phyloP scores from a whole-genome alignment of 2,888 invertebrate genomes.

The Crossocerus cetratus region DNA sequence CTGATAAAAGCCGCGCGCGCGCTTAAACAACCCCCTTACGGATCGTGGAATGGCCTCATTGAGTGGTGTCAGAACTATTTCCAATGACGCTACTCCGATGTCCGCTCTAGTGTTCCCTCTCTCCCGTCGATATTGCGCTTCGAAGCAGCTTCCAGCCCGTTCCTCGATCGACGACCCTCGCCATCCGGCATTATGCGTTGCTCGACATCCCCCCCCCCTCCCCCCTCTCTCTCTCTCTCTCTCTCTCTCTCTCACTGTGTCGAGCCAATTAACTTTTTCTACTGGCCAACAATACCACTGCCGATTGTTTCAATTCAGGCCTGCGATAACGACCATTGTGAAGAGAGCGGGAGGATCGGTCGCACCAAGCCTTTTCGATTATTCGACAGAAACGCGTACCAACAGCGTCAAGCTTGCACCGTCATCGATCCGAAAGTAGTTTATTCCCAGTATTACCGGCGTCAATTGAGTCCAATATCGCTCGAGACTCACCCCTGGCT shows the following conservation, averaged over 20 bases:
- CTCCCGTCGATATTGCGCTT: not conserved
- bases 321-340: no score
- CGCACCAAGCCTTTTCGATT: no score
- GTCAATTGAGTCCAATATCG: no score
- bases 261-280: conserved; percentile 1
- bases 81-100: conserved; percentile 14
- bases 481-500: no score
- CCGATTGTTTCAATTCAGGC: no score
- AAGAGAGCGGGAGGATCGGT: no score
- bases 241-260: not conserved
- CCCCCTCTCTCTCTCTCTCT: no score
- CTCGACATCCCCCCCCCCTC: not conserved
- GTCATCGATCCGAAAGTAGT: no score
- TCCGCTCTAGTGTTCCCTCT: conserved; percentile 9
- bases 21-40: conserved; percentile 22
- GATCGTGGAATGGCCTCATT: conserved; percentile 23
- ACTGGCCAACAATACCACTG: no score
- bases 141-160: not conserved
- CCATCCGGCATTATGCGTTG: not conserved
- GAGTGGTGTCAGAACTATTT: conserved; percentile 34
- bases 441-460: no score
- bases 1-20: conserved; percentile 17
- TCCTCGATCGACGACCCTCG: not conserved
- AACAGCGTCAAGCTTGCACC: no score
- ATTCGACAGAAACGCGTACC: no score